Base-by-base conservation (phyloP, 2,113 vertebrate genomes). In the Hemibagrus wyckioides region DNA sequence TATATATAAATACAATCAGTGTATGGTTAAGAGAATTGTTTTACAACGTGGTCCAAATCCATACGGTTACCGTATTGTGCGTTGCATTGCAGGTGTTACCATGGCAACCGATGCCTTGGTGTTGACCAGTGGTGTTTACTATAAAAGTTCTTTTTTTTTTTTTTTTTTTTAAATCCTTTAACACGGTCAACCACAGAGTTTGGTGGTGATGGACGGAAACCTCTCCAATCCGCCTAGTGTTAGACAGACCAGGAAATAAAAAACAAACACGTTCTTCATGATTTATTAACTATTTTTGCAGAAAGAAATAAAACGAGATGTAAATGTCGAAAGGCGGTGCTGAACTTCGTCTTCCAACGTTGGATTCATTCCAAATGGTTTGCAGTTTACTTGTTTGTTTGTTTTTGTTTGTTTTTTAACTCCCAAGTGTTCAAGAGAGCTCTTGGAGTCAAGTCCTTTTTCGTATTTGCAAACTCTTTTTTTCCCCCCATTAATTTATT, bases 261-360 rank as follows among this genome's bases (percentile, higher is more conserved):
- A 25, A 52, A 30, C 41, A 44, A 44, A n/a, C n/a, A 30, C 85
- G 11, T 67, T 79, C 15, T 14, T 75, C 41, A 73, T 41, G 21
- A 63, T 67, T 67, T 67, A 59, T 54, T 75, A 6, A 6, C 21
- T 36, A 25, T 41, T 30, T 67, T 41, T 69, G 2, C 14, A 54
- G 81, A 77, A 44, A n/a, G 36, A 41, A 4, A 61, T 11, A 36
- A 76, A 41, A 50, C 23, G 21, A 56, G 44, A 36, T 11, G 80
- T 17, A 77, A 52, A 50, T 36, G 14, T 73, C 6, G n/a, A 50
- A 83, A 63, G 71, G 81, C 33, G 71, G 80, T 75, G 86, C 71
- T 87, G 71, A 90, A 87, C 36, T 90, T 88, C 80, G 89, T 90
- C 89, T 90, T 90, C 89, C 89, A 90, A 82, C 25, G 44, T 83